These are phyloP conservation scores for Nothocercus julius DNA, from an alignment of 2,113 vertebrate species.

Conservation along the genomic window DNA sequence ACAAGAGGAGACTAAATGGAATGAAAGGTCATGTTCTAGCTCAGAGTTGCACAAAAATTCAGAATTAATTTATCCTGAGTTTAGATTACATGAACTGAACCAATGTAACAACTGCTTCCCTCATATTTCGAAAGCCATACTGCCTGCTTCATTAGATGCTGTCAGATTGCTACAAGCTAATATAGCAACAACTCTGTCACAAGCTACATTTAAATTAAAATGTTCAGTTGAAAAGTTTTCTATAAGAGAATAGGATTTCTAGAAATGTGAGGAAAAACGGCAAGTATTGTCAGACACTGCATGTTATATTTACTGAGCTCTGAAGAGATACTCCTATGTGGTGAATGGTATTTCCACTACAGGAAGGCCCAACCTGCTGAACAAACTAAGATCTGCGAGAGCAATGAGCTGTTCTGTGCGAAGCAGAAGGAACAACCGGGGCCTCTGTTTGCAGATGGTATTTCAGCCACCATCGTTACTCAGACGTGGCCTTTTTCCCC, in stretches of 20 bases:
- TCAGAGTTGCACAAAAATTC: not conserved
- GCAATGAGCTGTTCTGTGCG: not conserved
- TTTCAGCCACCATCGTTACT: not conserved
- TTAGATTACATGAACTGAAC: not conserved
- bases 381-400: conserved; percentile 22
- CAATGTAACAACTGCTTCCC: not conserved
- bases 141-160: not conserved
- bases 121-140: not conserved
- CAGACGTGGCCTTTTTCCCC: conserved; percentile 80
- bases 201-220: not conserved
- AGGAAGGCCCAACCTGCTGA: conserved; percentile 18
- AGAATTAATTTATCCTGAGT: not conserved
- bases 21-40: not conserved
- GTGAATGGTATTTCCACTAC: not conserved
- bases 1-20: not conserved
- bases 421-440: not conserved
- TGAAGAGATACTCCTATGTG: not conserved
- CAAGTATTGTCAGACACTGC: not conserved
- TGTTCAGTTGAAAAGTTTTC: not conserved
- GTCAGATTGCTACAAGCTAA: not conserved
- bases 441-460: rapidly evolving
- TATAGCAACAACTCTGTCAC: not conserved
- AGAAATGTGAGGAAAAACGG: not conserved
- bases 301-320: not conserved
- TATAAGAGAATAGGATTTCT: not conserved